These are phyloP conservation scores for Desmodus rotundus DNA, from an alignment of 2,113 vertebrate genomes.

Conservation along the genomic window DNA sequence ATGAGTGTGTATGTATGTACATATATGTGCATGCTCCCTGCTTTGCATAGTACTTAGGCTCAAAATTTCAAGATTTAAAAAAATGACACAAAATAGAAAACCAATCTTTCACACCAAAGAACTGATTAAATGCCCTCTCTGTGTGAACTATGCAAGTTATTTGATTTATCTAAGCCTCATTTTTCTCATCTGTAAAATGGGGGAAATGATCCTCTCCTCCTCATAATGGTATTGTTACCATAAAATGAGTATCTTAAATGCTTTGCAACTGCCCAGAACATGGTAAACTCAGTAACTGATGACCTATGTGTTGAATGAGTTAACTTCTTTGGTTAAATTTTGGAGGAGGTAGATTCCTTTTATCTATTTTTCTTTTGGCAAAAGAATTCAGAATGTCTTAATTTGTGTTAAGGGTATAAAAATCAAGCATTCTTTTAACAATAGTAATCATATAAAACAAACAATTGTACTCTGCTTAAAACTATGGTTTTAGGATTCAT, in stretches of 20 bases:
- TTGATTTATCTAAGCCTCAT: neutral
- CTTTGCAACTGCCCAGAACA: neutral
- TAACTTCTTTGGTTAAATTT: conserved; percentile 38
- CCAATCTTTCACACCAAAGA: conserved; percentile 20
- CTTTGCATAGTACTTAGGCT: neutral
- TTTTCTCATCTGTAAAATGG: conserved; percentile 49
- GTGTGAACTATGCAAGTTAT: conserved; percentile 10
- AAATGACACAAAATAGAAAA: conserved; percentile 1
- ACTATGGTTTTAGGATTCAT: conserved; percentile 17
- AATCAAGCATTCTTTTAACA: conserved; percentile 47
- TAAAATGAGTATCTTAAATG: conserved; percentile 9
- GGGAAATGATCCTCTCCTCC: neutral
- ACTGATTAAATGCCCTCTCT: neutral
- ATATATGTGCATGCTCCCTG: neutral
- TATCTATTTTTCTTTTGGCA: conserved; percentile 29
- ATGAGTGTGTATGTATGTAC: conserved; percentile 46
- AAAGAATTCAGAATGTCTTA: conserved; percentile 22
- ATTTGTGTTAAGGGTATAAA: conserved; percentile 40
- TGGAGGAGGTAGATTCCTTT: conserved; percentile 17
- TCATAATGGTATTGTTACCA: neutral
- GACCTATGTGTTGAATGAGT: conserved; percentile 29
- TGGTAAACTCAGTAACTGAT: conserved; percentile 30
- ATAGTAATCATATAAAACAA: neutral
- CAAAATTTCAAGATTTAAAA: conserved; percentile 1
- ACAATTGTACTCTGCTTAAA: conserved; percentile 19